Conservation (phyloP, 2,113 vertebrate genomes). For the Pseudois nayaur region DNA sequence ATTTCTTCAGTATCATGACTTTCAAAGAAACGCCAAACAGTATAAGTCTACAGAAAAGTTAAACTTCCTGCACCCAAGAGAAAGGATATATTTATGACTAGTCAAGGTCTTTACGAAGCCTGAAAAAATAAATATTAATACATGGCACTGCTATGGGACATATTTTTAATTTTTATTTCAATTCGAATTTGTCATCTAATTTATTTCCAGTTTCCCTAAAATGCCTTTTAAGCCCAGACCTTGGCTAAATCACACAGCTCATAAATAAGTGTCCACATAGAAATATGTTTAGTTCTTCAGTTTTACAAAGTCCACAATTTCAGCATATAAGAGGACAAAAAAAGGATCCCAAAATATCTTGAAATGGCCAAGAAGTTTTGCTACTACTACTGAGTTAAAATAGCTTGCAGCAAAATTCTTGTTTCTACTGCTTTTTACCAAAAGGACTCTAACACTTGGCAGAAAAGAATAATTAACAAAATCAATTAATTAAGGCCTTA, state of each 20-base stretch:
- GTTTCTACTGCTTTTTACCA: not conserved
- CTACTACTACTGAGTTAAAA: not conserved
- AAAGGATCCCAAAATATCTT: not conserved
- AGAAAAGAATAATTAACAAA: constrained; percentile 61
- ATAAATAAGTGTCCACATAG: not conserved
- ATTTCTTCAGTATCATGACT: not conserved
- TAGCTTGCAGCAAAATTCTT: not conserved
- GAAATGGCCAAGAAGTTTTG: not conserved
- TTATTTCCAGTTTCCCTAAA: constrained; percentile 16
- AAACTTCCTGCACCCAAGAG: not conserved
- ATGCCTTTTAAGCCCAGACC: not conserved
- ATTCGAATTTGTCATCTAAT: not conserved
- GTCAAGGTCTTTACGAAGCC: not conserved
- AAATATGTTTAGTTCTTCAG: not conserved
- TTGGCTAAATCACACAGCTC: not conserved
- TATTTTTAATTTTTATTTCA: constrained; percentile 34
- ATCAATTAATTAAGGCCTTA: constrained; percentile 45
- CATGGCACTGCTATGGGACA: not conserved
- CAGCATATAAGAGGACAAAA: not conserved
- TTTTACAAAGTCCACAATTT: not conserved
- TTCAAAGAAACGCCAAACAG: not conserved
- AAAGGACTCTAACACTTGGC: constrained; percentile 17
- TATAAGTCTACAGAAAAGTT: not conserved
- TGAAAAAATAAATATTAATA: not conserved
- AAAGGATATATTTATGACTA: not conserved